A percentile compares a stretch with the other conserved stretches of the same genome.
Conservation (phyloP, 1,140 invertebrate genomes). For the Lutraria rhynchaena region DNA sequence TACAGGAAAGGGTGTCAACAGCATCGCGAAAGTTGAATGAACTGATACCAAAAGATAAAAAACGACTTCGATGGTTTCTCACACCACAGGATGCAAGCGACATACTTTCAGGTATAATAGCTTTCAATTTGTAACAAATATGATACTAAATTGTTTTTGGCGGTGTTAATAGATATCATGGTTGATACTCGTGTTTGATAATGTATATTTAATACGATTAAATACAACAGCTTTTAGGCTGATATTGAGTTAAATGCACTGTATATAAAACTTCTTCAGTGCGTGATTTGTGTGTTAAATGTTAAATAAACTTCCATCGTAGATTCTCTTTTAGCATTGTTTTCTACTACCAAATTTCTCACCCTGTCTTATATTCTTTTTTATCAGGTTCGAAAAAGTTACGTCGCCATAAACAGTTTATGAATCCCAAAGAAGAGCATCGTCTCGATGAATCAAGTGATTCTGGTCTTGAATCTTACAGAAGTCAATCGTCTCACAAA, state of each 20-base stretch:
- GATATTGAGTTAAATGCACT: not conserved
- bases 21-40: conserved; percentile 25
- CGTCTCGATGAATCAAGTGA: conserved; percentile 2
- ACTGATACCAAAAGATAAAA: conserved; percentile 55
- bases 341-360: not conserved
- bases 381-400: conserved; percentile 25
- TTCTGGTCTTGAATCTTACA: conserved; percentile 12
- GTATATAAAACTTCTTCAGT: not conserved
- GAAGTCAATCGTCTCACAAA: conserved; percentile 14
- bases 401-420: conserved; percentile 18
- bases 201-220: not conserved
- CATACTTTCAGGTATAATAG: conserved; percentile 15
- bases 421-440: conserved; percentile 24
- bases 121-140: not conserved
- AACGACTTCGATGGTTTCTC: conserved; percentile 53
- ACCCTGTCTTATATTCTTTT: not conserved
- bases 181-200: no score
- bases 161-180: no score
- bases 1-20: conserved; percentile 16
- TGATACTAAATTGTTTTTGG: no score
- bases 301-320: not conserved
- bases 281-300: not conserved
- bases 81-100: conserved; percentile 50
- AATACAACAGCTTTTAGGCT: not conserved
- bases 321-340: not conserved